phyloP scores from a whole-genome alignment of 2,797 vertebrate species.

The Gastrophryne carolinensis region DNA sequence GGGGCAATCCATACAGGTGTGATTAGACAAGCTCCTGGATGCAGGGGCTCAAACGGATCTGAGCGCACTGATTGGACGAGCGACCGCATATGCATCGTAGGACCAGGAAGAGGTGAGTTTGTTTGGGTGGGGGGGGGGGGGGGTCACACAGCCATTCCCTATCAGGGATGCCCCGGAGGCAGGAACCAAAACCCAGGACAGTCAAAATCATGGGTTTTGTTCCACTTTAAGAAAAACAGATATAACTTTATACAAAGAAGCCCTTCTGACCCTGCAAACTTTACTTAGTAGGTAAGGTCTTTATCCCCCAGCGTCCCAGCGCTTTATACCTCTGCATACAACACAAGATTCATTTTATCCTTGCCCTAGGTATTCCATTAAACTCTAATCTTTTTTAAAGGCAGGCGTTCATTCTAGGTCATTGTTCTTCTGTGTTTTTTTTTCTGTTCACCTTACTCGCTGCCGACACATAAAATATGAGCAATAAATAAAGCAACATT shows the following conservation, averaged over 20 bases:
- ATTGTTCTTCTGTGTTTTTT: conserved; percentile 6
- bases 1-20: too few species aligned
- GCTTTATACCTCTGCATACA: neutral
- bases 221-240: too few species aligned
- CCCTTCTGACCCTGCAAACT: conserved; percentile 9
- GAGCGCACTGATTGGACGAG: too few species aligned
- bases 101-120: too few species aligned
- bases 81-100: too few species aligned
- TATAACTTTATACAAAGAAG: neutral
- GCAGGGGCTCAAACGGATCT: too few species aligned
- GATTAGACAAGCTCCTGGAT: too few species aligned
- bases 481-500: conserved; percentile 43
- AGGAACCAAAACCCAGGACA: too few species aligned
- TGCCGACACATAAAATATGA: conserved; percentile 26
- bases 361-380: conserved; percentile 45
- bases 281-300: conserved; percentile 2
- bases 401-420: conserved; percentile 35
- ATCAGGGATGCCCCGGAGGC: too few species aligned
- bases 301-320: neutral
- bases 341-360: neutral
- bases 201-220: too few species aligned
- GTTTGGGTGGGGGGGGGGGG: too few species aligned
- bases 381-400: conserved; percentile 40
- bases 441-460: conserved; percentile 20
- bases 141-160: too few species aligned